These are phyloP conservation scores for Fregata magnificens DNA, from an alignment of 2,113 vertebrate genomes.

Conservation along the genomic window DNA sequence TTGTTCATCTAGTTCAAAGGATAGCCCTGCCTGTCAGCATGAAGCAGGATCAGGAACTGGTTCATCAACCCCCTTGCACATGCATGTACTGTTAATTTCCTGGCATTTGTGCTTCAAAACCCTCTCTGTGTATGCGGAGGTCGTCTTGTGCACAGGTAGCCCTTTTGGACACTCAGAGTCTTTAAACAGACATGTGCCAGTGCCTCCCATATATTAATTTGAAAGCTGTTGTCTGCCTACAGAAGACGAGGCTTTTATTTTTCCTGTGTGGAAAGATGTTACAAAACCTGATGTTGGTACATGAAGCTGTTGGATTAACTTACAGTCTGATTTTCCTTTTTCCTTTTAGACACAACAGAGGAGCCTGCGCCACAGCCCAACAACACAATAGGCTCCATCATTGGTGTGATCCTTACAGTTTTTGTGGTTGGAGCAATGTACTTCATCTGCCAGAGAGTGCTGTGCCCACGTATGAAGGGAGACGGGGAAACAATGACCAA, in stretches of 20 bases:
- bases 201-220: not conserved
- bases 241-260: not conserved
- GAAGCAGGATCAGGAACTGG: not conserved
- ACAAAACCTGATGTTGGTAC: not conserved
- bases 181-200: not conserved
- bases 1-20: not conserved
- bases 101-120: not conserved
- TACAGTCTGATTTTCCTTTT: not conserved
- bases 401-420: slow-evolving; percentile 91
- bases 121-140: not conserved
- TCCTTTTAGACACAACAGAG: slow-evolving; percentile 85
- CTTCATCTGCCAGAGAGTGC: slow-evolving; percentile 93
- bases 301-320: not conserved
- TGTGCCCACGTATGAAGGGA: slow-evolving; percentile 96
- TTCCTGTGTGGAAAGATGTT: not conserved
- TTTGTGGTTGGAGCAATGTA: slow-evolving; percentile 93
- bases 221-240: not conserved
- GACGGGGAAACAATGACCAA: slow-evolving; percentile 94
- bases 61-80: not conserved
- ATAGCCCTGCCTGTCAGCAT: not conserved
- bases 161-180: not conserved
- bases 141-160: not conserved
- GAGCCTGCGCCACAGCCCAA: slow-evolving; percentile 88
- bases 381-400: slow-evolving; percentile 92
- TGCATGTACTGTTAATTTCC: not conserved